Conservation (phyloP, 2,888 invertebrate species). For the Archaeoteleia sp. region DNA sequence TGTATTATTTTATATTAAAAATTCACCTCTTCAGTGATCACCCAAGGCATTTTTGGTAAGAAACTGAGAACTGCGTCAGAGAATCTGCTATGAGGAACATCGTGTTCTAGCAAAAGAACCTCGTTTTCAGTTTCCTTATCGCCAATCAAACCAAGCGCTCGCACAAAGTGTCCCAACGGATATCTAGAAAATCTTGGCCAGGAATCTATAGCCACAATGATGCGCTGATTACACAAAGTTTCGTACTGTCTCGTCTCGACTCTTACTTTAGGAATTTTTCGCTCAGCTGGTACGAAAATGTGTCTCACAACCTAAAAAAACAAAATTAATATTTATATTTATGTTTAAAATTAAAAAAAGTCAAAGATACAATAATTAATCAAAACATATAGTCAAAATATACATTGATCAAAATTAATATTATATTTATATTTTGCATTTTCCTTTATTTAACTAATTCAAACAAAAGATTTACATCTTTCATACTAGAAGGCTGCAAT, state of each 20-base stretch:
- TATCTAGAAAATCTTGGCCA: conserved; percentile 97
- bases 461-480: conserved; percentile 75
- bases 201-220: conserved; percentile 96
- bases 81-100: conserved; percentile 96
- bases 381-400: too few relatives aligned
- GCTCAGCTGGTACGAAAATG: conserved; percentile 95
- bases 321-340: conserved; percentile 2
- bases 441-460: too few relatives aligned
- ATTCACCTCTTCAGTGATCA: conserved; percentile 86
- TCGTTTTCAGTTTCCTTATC: conserved; percentile 98
- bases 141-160: conserved; percentile 93
- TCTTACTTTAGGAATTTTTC: conserved; percentile 93
- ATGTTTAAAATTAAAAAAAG: background rate
- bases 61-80: conserved; percentile 95
- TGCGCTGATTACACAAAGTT: conserved; percentile 86
- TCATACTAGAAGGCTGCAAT: conserved; percentile 84
- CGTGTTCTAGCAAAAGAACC: conserved; percentile 95
- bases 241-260: conserved; percentile 96
- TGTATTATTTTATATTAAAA: background rate
- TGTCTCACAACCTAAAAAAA: conserved; percentile 78
- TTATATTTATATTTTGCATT: too few relatives aligned
- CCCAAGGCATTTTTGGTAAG: conserved; percentile 92
- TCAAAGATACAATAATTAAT: too few relatives aligned
- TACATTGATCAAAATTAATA: too few relatives aligned
- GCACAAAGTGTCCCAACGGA: conserved; percentile 96